A percentile compares a stretch with the other conserved stretches of the same genome.
Evolutionary conservation across 1,140 invertebrate genomes (phyloP).

Genomic region (Varroa destructor): DNA sequence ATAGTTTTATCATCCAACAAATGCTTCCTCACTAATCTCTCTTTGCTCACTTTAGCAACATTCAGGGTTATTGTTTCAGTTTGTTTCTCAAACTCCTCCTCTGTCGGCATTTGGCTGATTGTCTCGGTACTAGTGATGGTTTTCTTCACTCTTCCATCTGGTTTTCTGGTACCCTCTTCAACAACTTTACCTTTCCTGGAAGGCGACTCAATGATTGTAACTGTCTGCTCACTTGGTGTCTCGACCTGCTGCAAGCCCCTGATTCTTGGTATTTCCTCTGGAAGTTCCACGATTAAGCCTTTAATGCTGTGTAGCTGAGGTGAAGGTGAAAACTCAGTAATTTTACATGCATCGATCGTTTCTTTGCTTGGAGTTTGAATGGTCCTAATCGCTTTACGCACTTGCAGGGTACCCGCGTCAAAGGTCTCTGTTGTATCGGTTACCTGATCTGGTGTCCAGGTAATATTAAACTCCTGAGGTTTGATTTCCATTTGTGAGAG

Average conservation of each 20-base stretch:
- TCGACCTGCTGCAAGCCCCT: slow-evolving; percentile 5
- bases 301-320: too few relatives aligned
- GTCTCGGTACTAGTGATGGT: neutral
- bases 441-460: neutral
- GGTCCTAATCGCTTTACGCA: slow-evolving; percentile 6
- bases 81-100: neutral
- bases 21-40: neutral
- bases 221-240: neutral
- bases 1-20: neutral
- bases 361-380: neutral
- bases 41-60: neutral
- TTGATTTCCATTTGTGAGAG: neutral
- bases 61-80: neutral
- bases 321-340: slow-evolving; percentile 3
- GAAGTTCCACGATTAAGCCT: too few relatives aligned
- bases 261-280: too few relatives aligned
- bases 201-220: slow-evolving; percentile 1
- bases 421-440: slow-evolving; percentile 2
- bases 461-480: slow-evolving; percentile 13
- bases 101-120: neutral
- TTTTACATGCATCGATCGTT: neutral
- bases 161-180: slow-evolving; percentile 8
- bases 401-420: neutral
- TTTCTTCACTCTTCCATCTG: neutral
- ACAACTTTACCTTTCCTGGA: neutral